Conservation (phyloP, 2,797 vertebrate genomes). For the Enteromius trimaculatus region DNA sequence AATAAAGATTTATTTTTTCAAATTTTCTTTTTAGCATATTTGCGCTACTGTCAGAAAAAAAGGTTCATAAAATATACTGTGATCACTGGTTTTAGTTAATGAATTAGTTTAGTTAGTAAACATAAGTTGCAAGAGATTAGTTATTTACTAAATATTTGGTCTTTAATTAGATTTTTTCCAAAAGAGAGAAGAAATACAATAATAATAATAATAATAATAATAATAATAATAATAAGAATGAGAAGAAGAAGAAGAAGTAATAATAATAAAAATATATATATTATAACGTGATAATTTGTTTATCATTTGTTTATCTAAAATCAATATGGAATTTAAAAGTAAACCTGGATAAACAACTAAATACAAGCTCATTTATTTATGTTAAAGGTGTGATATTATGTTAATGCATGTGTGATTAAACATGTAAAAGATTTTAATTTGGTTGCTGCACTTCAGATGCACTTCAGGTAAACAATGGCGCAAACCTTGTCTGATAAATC, state of each 20-base stretch:
- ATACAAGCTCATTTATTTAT: background rate
- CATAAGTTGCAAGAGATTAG: background rate
- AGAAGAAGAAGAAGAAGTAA: too few relatives aligned
- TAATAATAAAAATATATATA: background rate
- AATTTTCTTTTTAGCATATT: background rate
- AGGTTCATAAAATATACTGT: background rate
- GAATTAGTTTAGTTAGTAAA: background rate
- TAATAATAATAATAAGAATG: too few relatives aligned
- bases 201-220: background rate
- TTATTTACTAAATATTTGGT: background rate
- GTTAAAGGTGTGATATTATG: conserved; percentile 3
- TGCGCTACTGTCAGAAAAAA: background rate
- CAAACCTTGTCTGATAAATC: conserved; percentile 26
- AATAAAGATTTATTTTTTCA: background rate
- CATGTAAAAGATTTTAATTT: conserved; percentile 32
- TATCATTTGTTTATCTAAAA: too few relatives aligned
- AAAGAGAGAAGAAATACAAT: background rate
- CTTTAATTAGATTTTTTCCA: background rate
- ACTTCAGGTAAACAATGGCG: conserved; percentile 31
- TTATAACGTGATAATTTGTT: too few relatives aligned
- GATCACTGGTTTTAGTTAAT: background rate
- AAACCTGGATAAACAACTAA: background rate
- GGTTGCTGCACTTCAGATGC: conserved; percentile 27
- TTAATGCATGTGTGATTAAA: conserved; percentile 28
- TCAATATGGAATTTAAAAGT: background rate